Conservation (phyloP, 2,113 vertebrate species). For the Struthio camelus region DNA sequence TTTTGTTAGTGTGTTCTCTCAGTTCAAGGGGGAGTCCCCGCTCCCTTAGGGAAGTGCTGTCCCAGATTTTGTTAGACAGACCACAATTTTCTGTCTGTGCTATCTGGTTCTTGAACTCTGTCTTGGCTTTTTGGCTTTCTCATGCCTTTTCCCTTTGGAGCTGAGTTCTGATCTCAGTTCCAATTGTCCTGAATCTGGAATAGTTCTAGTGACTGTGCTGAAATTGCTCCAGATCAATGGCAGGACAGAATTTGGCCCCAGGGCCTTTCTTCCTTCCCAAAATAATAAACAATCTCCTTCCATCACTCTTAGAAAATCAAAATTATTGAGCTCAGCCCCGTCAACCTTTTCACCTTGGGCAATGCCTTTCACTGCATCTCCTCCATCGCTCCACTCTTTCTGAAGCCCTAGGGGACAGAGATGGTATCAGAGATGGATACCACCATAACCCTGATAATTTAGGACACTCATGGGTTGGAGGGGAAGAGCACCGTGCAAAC, state of each 20-base stretch:
- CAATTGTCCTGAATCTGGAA: not conserved
- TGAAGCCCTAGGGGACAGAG: not conserved
- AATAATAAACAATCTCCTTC: not conserved
- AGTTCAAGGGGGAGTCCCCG: not conserved
- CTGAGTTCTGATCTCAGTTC: not conserved
- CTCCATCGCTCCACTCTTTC: not conserved
- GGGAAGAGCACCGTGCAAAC: accelerated
- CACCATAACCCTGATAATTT: too few relatives aligned
- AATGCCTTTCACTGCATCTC: not conserved
- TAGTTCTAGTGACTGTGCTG: not conserved
- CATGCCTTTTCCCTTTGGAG: not conserved
- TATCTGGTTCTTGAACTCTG: not conserved
- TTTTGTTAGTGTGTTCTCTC: not conserved
- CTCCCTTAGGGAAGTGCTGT: not conserved
- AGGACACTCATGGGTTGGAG: not conserved
- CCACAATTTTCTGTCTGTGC: not conserved
- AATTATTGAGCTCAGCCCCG: not conserved
- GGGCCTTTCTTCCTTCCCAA: not conserved
- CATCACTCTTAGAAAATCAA: not conserved
- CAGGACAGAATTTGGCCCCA: not conserved
- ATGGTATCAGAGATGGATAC: not conserved
- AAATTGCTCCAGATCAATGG: not conserved
- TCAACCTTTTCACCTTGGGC: not conserved
- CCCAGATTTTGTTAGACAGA: not conserved
- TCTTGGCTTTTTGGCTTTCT: not conserved